Base-by-base conservation (phyloP, 2,888 invertebrate species). In the Helicoverpa assulta region DNA sequence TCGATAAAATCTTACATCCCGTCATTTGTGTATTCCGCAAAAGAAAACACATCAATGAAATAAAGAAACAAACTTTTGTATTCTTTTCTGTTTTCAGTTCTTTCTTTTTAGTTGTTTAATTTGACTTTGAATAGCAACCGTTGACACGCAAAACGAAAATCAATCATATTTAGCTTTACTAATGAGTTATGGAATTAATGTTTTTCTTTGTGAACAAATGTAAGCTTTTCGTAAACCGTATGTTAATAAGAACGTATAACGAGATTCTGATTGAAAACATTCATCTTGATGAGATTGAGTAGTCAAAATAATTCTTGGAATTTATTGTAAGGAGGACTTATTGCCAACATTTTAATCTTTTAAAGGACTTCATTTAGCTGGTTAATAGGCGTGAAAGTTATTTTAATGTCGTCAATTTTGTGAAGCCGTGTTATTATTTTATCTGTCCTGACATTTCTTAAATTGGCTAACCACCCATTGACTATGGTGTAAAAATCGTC, bases 61-160 rank as follows among this genome's bases (percentile, higher is more conserved):
- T 33, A 19, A 12, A 26, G 3, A 53, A 51, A 50, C 5, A 57
- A 72, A 51, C 26, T 63, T 43, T 33, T 19, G 18, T 19, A n/a
- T 51, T 53, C 0, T 18, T 21, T 21, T 73, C 18, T 40, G 40
- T 12, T 47, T 26, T 5, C 14, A 55, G 21, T 47, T 33, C 21
- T 57, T 66, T 54, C 57, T 58, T 40, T n/a, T 21, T 40, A 47
- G 53, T 76, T 64, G 14, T 77, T 57, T 66, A 59, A 82, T 78
- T 73, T 67, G 55, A 72, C 60, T 82, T 78, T 67, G 76, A 78
- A 69, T 72, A 65, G 21, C 21, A 47, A 68, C 43, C 33, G 54
- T 33, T 19, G 69, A 62, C 82, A 82, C 81, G 82, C 76, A 8
- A 82, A 73, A 72, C 5, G 54, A 43, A 56, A 65, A 78, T 82